Evolutionary conservation across 2,113 vertebrate genomes (phyloP).

Genomic region (Percina caprodes): DNA sequence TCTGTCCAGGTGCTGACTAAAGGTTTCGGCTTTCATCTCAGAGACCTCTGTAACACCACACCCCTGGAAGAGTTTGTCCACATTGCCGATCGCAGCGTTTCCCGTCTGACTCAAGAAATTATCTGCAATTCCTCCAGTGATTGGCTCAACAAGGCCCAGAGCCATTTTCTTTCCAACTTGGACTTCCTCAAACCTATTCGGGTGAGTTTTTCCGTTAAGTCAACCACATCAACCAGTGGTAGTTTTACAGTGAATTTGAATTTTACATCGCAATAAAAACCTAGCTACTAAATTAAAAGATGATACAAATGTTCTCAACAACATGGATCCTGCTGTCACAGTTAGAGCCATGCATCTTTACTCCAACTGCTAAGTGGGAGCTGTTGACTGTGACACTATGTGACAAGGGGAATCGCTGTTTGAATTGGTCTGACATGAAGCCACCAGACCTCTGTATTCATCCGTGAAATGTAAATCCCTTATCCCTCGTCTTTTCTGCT

Average conservation of each 20-base stretch:
- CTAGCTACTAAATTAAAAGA: not conserved
- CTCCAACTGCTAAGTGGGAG: not conserved
- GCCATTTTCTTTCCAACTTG: slow-evolving; percentile 87
- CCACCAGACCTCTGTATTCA: not conserved
- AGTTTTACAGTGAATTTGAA: not conserved
- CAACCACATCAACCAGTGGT: not conserved
- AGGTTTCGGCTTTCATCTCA: slow-evolving; percentile 88
- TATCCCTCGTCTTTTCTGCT: not conserved
- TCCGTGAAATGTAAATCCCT: not conserved
- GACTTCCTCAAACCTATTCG: slow-evolving; percentile 89
- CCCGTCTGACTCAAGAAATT: slow-evolving; percentile 80
- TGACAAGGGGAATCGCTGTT: slow-evolving; percentile 7
- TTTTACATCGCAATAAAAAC: not conserved
- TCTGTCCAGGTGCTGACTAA: slow-evolving; percentile 86
- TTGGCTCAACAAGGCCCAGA: slow-evolving; percentile 85
- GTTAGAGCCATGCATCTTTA: not conserved
- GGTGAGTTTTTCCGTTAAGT: slow-evolving; percentile 78
- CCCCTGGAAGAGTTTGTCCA: slow-evolving; percentile 85
- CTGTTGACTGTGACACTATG: not conserved
- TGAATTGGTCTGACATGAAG: not conserved
- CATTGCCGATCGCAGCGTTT: slow-evolving; percentile 80
- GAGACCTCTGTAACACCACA: slow-evolving; percentile 88
- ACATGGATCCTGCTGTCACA: not conserved
- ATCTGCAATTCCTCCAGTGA: slow-evolving; percentile 87
- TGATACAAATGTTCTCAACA: not conserved